phyloP scores from a whole-genome alignment of 2,113 vertebrate genomes.

The Paratilapia polleni region DNA sequence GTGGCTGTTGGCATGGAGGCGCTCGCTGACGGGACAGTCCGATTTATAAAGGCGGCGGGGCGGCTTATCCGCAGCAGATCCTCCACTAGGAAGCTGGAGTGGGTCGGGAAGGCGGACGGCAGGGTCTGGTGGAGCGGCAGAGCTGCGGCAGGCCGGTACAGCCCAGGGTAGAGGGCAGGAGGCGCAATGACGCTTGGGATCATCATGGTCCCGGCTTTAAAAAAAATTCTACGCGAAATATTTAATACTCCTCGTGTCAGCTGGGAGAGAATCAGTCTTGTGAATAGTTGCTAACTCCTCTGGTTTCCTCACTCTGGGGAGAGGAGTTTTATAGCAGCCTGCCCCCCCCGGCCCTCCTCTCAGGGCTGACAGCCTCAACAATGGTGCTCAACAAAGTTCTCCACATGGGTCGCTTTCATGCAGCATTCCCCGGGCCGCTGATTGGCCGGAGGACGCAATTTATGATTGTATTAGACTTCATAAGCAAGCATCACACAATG shows the following conservation, averaged over 20 bases:
- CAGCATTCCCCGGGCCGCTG: conserved; percentile 77
- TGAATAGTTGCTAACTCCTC: conserved; percentile 70
- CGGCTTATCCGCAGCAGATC: conserved; percentile 93
- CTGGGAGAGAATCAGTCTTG: conserved; percentile 50
- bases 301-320: conserved; percentile 67
- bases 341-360: conserved; percentile 78
- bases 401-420: conserved; percentile 92
- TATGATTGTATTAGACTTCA: conserved; percentile 99
- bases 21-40: conserved; percentile 75
- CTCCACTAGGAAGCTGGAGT: conserved; percentile 94
- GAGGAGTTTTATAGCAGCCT: conserved; percentile 88
- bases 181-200: conserved; percentile 93
- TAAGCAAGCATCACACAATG: conserved; percentile 90
- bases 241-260: conserved; percentile 63
- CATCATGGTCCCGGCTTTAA: conserved; percentile 86
- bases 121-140: conserved; percentile 88
- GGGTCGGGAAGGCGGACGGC: conserved; percentile 85
- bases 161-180: conserved; percentile 89
- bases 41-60: conserved; percentile 83
- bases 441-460: conserved; percentile 92
- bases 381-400: conserved; percentile 94
- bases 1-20: conserved; percentile 79
- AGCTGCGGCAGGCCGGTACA: conserved; percentile 89
- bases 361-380: conserved; percentile 92
- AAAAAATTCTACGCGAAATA: conserved; percentile 28